Evolutionary conservation across 2,888 invertebrate species (phyloP).

Genomic region (Gortyna flavago): DNA sequence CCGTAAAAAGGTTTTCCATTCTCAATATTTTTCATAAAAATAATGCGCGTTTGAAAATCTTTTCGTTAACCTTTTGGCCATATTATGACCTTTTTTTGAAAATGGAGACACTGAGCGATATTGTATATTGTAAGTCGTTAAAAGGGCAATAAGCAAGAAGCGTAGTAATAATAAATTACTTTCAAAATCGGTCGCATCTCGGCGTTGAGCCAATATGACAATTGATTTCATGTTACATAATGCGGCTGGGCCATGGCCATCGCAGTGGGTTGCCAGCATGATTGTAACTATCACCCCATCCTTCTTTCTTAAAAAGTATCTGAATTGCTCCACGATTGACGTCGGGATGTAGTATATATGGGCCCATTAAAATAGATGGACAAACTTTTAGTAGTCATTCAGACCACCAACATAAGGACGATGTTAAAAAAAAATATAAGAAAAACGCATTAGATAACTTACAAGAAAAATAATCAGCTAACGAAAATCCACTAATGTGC

Average conservation of each 20-base stretch:
- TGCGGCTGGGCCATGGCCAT: too few species aligned
- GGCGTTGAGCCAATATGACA: slow-evolving; percentile 5
- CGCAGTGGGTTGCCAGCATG: neutral
- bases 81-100: neutral
- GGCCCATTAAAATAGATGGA: too few species aligned
- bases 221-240: neutral
- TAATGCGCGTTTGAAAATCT: slow-evolving; percentile 37
- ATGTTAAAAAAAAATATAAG: too few species aligned
- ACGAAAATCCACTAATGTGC: too few species aligned
- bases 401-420: too few species aligned
- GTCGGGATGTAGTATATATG: too few species aligned
- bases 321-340: too few species aligned
- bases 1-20: slow-evolving; percentile 25
- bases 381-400: too few species aligned
- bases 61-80: neutral
- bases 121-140: neutral
- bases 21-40: slow-evolving; percentile 16
- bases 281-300: neutral
- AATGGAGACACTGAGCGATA: neutral
- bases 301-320: neutral
- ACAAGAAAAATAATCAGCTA: too few species aligned
- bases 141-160: neutral
- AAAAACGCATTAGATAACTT: too few species aligned
- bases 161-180: neutral
- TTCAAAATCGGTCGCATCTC: slow-evolving; percentile 2